phyloP scores from a whole-genome alignment of 1,140 invertebrate genomes.

The Papilio glaucus region DNA sequence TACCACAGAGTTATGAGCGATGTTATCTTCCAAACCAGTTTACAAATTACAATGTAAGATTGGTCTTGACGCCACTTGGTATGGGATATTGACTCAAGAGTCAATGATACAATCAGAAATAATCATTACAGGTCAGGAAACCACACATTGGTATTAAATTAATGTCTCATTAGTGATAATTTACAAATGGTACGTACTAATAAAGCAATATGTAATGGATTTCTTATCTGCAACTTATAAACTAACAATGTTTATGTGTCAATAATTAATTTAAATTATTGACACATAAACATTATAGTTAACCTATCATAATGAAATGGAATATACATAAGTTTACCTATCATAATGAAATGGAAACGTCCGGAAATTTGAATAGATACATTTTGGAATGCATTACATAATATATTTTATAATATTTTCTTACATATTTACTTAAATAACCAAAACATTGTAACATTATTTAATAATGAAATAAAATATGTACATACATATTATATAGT shows the following conservation, averaged over 20 bases:
- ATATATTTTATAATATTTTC: too few species aligned
- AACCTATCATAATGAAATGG: too few species aligned
- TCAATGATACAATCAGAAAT: constrained; percentile 9
- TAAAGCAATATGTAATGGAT: neutral
- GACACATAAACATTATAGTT: too few species aligned
- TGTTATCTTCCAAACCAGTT: constrained; percentile 5
- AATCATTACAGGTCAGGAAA: neutral
- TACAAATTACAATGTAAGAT: neutral
- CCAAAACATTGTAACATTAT: too few species aligned
- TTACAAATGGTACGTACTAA: neutral
- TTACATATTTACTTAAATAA: too few species aligned
- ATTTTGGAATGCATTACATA: too few species aligned
- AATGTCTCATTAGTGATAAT: neutral
- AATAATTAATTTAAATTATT: neutral
- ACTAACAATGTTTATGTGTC: neutral
- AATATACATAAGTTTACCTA: too few species aligned
- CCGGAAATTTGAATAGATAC: too few species aligned
- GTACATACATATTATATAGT: too few species aligned
- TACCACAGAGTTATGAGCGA: neutral
- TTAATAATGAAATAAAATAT: too few species aligned
- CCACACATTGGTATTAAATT: neutral
- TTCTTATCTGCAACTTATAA: neutral
- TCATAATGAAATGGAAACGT: too few species aligned
- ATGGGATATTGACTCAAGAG: neutral
- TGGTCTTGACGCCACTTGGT: constrained; percentile 3